phyloP scores from a whole-genome alignment of 1,140 invertebrate genomes.

The Aradophagus sp. region DNA sequence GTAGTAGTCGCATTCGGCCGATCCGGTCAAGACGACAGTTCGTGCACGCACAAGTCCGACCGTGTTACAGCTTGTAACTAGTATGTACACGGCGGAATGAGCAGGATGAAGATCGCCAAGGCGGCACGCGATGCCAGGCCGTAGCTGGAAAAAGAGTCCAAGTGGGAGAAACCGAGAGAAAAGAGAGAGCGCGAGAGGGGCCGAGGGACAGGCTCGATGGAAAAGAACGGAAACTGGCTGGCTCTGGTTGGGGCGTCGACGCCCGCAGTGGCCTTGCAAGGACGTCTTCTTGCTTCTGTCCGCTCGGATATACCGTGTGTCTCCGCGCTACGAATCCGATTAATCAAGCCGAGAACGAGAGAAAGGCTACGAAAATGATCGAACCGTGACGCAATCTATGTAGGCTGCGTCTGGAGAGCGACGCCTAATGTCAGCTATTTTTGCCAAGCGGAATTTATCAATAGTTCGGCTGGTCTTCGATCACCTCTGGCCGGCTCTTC shows the following conservation, averaged over 20 bases:
- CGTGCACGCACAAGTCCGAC: conserved; percentile 13
- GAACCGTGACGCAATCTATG: conserved; percentile 19
- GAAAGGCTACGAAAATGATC: conserved; percentile 32
- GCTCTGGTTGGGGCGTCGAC: conserved; percentile 62
- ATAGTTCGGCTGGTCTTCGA: no score
- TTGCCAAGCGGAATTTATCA: no score
- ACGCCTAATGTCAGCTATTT: no score
- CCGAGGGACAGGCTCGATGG: conserved; percentile 21
- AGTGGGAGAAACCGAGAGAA: no score
- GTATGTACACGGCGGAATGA: conserved; percentile 30
- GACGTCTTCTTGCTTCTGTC: conserved; percentile 63
- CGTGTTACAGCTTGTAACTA: conserved; percentile 30
- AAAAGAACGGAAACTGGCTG: conserved; percentile 51
- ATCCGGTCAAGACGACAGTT: conserved; percentile 25
- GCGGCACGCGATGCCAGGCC: conserved; percentile 19
- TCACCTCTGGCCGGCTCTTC: no score
- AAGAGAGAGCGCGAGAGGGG: no score
- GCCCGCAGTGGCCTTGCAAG: conserved; percentile 63
- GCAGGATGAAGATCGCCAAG: conserved; percentile 28
- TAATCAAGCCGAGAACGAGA: conserved; percentile 28
- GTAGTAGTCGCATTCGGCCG: conserved; percentile 14
- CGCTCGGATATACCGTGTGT: conserved; percentile 36
- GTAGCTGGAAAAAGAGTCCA: conserved; percentile 24
- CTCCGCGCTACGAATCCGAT: conserved; percentile 40
- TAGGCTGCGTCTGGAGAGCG: no score